Evolutionary conservation across 2,113 vertebrate genomes (phyloP), one percentile per base, ranked within the genome.

Genomic region (Heterotilapia buettikoferi): DNA sequence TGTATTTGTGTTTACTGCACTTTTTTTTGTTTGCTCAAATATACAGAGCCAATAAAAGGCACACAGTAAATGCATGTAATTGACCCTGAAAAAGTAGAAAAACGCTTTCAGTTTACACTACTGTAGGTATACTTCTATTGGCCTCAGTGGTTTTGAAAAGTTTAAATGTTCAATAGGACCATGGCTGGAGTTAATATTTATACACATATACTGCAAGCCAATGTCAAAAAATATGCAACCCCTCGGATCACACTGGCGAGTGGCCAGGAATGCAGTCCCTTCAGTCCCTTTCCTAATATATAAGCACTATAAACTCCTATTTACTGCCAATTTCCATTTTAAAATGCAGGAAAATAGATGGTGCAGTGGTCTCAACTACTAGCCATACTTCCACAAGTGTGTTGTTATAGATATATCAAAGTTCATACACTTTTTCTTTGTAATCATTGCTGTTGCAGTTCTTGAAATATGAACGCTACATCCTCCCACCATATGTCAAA

Each of bases 271-370:
- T 82, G 53, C 87, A 54, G 50, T 26, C 50, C 56, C 31, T 73
- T 76, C 43, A 47, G 40, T 26, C 63, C 50, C 24, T 52, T 66
- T 45, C 84, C 82, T 61, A 56, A 90, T 87, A 89, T 84, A 85
- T 68, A 85, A 90, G 82, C 84, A 84, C 80, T 87, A 56, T 84
- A 88, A 90, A 89, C 73, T 63, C 9, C 29, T 63, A 71, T 89
- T 78, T 33, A 21, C 83, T 68, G 56, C 33, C 76, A 83, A 59
- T 86, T 89, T 78, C 40, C 84, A 50, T 71, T 83, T 78, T 80
- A 79, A 90, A 88, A 88, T 14, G 19, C 52, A 63, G 84, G 84
- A 7, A 86, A 81, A 88, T 82, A 76, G 85, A 88, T 82, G 87
- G 50, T 81, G 68, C 81, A 80, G 52, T 68, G 80, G 73, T 78